A percentile compares a stretch with the other conserved stretches of the same genome.
Conservation (phyloP, 2,888 invertebrate species). For the Ariolimax columbianus region DNA sequence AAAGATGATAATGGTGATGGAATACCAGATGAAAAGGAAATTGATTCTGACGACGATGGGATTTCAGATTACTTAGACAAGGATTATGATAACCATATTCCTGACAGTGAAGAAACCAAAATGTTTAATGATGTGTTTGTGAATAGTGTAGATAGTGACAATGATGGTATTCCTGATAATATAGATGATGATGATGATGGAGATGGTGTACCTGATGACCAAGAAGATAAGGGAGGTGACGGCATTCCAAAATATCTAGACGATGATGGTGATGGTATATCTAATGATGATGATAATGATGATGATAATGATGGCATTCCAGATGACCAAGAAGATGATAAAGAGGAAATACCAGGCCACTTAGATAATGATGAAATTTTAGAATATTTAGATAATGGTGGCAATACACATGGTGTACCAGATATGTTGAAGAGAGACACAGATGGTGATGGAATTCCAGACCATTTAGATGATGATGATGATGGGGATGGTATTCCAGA, state of each 20-base stretch:
- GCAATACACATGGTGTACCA: constrained; percentile 73
- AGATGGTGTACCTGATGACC: constrained; percentile 73
- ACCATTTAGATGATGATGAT: constrained; percentile 59
- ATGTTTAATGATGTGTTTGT: constrained; percentile 70
- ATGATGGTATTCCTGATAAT: constrained; percentile 64
- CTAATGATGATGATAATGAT: constrained; percentile 60
- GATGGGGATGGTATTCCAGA: constrained; percentile 71
- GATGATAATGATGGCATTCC: constrained; percentile 70
- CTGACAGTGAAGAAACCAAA: constrained; percentile 63
- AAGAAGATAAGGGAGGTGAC: too few species aligned
- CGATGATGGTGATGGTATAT: constrained; percentile 60
- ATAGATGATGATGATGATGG: constrained; percentile 65
- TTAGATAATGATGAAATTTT: constrained; percentile 62
- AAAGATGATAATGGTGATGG: constrained; percentile 71
- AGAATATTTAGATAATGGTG: constrained; percentile 64
- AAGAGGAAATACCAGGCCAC: constrained; percentile 64
- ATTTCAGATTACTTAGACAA: constrained; percentile 61
- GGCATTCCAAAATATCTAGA: too few species aligned
- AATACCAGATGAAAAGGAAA: constrained; percentile 64
- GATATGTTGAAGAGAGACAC: constrained; percentile 61
- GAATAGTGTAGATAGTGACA: constrained; percentile 64
- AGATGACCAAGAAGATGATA: constrained; percentile 59
- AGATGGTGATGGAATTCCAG: constrained; percentile 73
- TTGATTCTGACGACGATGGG: constrained; percentile 64
- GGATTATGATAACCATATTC: constrained; percentile 68